Base-by-base conservation (phyloP, 2,113 vertebrate species). In the Hymenochirus boettgeri region DNA sequence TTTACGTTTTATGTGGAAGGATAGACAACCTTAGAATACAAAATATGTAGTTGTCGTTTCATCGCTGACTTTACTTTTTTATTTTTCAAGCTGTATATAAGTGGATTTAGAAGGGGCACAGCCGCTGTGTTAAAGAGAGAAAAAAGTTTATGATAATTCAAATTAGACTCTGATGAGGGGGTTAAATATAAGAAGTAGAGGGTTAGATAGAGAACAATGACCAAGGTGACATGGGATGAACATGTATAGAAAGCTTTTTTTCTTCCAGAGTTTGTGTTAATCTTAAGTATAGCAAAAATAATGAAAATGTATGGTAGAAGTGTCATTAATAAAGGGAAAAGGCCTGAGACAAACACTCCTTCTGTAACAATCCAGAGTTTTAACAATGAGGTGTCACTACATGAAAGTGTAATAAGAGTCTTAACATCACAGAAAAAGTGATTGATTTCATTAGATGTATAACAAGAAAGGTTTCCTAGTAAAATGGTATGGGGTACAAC, bases 21-120 rank as follows among this genome's bases (percentile, higher is more conserved):
- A 42, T 42, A 15, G 1, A 15, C 15, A n/a, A 27, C 3, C 18
- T 61, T 61, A 47, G 7, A 46, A 48, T 5, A 27, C 21, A 61
- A 1, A 4, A 13, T n/a, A 5, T 35, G 19, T 13, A 53, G 8
- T 9, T 19, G 37, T 18, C 47, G 47, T 22, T 61, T 48, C 13
- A 21, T 23, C 18, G 59, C 45, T n/a, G 61, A n/a, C 17, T 27
- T 75, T 2, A 74, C 52, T 2, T 76, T 69, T 42, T 76, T 78
- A 33, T 76, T 78, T 10, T 48, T 21, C 5, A 78, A 33, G 24
- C 74, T 75, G 7, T 76, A 71, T 35, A 72, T 71, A 2, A 75
- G 4, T 1, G 72, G 65, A 18, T 74, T 72, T 23, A 76, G 52
- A 51, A 70, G 1, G 15, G 71, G 73, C 1, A 72, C 74, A 4